Percentiles rank a stretch among this genome's conserved stretches.
Evolutionary conservation across 2,888 invertebrate species (phyloP).

Genomic region (Drosophila neotestacea): DNA sequence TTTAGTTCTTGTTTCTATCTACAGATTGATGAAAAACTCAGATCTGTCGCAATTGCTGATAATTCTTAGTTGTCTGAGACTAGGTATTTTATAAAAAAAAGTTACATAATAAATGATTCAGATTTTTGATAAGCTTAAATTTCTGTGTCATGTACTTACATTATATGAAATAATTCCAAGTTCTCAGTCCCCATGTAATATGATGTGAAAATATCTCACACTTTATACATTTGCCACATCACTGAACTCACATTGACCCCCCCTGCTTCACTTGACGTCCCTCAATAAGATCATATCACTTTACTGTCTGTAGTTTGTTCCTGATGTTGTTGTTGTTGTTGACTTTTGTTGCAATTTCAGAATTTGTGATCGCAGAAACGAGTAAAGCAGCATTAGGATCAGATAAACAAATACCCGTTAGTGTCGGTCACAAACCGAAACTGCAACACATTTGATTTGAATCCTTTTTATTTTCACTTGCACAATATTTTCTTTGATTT

Average conservation of each 20-base stretch:
- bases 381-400: slow-evolving; percentile 68
- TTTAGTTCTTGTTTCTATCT: not conserved
- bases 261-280: not conserved
- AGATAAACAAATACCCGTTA: slow-evolving; percentile 83
- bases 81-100: not conserved
- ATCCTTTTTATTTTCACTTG: not conserved
- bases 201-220: slow-evolving; percentile 39
- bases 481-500: not conserved
- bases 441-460: slow-evolving; percentile 73
- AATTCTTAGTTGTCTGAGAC: slow-evolving; percentile 5
- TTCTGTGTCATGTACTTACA: slow-evolving; percentile 15
- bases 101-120: slow-evolving; percentile 1
- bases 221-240: slow-evolving; percentile 46
- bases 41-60: slow-evolving; percentile 11
- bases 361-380: slow-evolving; percentile 86
- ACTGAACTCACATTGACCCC: slow-evolving; percentile 41
- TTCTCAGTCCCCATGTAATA: not conserved
- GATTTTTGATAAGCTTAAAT: not conserved
- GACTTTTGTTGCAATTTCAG: slow-evolving; percentile 83
- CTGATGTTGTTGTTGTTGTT: slow-evolving; percentile 28
- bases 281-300: slow-evolving; percentile 7
- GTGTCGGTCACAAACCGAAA: slow-evolving; percentile 86
- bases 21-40: not conserved
- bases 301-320: slow-evolving; percentile 2
- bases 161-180: slow-evolving; percentile 3